Evolutionary conservation across 2,888 invertebrate genomes (phyloP), one percentile per base, ranked within the genome.

Genomic region (Pseudolycoriella hygida): DNA sequence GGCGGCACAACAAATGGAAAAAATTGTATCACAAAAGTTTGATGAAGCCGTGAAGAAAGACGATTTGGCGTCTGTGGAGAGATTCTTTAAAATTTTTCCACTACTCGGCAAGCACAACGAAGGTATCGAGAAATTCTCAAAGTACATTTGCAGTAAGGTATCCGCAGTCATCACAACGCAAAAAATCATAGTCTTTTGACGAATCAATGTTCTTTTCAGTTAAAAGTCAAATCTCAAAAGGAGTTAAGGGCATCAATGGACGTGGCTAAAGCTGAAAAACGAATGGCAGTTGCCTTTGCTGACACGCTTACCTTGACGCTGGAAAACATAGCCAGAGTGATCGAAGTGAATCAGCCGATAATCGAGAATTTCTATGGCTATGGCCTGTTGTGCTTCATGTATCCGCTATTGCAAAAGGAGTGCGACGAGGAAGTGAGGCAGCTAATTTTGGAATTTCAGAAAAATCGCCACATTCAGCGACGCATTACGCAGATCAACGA

Each of bases 11-110:
- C 78, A 84, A 57, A 66, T 88, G 41, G 54, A 59, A 53, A 67
- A 69, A 8, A 77, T 86, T 47, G 75, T 90, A 2, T 75, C 76
- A 42, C 73, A 72, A 44, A 80, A 88, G 59, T 94, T 97, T 61
- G 88, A 92, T 55, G 90, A 92, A 57, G 90, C 97, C 3, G 85
- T 94, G 0, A 75, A 77, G 46, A 77, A 76, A 43, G 86, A 87
- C 55, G 94, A 97, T 62, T 73, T 88, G 38, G 83, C 85, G 0
- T 84, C 86, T 0, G 86, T 96, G 15, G 93, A 96, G 60, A 70
- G 96, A 46, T 88, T 96, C 60, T 97, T 97, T 63, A 96, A 96
- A 65, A 80, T 98, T 56, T 98, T 96, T 66, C 97, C 98, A 0
- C 70, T 96, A 48, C 70, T 99, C 8, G 90, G 90, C 15, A 81